Evolutionary conservation across 64 coral and sea anemone species (phyloP), one percentile per base, ranked within the genome.

Genomic region (Dendrophyllia cribrosa): DNA sequence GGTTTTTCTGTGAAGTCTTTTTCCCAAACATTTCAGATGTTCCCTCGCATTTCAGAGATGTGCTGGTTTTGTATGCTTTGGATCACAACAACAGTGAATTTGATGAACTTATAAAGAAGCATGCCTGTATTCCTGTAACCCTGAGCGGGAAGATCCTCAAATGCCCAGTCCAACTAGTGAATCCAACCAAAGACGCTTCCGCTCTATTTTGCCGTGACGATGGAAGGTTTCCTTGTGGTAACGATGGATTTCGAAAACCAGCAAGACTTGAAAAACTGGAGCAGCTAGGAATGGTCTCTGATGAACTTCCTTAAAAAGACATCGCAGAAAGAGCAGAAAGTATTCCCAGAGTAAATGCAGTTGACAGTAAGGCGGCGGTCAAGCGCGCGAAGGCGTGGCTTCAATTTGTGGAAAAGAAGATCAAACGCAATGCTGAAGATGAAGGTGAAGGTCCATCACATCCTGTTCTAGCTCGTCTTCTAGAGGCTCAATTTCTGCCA

Each of bases 261-360:
- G 66, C 53, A 85, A 59, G 95, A 64, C 59, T 90, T 52, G 9
- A 47, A 13, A 90, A 74, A 34, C 72, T 97, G 19, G 74, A 81
- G 49, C 22, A 78, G 23, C 49, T 97, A 14, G 95, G 95, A 50
- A 97, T 97, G 95, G 26, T 63, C 3, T 58, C 24, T 43, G 88
- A 96, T 78, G 82, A 70, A 56, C 91, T 93, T 70, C 20, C 62
- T 4, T 93, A 91, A 87, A 8, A 72, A 5, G 91, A 86, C 60
- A 23, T 96, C 4, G 66, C 83, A 56, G 91, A 96, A 62, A 85
- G 95, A 72, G 91, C 95, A 46, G 76, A 93, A 52, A 90, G 86
- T 15, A 72, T 96, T 20, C 60, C 85, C 19, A 26, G 43, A 66
- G 24, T 90, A 60, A 66, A 34, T 67, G 26, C 45, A 49, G 44